Base-by-base conservation (phyloP, 2,888 invertebrate species). In the Heliconius ismenius region DNA sequence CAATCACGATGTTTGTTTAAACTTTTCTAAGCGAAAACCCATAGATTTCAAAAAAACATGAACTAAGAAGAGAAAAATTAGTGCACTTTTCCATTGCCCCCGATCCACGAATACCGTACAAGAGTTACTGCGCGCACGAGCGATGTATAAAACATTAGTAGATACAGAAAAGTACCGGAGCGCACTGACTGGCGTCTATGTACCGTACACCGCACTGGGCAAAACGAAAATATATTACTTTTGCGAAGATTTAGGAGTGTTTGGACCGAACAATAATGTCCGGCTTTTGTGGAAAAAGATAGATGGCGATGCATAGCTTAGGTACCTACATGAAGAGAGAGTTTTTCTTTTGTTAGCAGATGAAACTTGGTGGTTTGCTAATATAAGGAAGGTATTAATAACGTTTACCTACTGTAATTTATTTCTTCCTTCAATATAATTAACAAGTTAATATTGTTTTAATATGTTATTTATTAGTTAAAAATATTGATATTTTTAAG, bases 241-340 rank as follows among this genome's bases (percentile, higher is more conserved):
- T 93, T 91, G 91, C 92, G 92, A 93, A 94, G 94, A 94, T 94
- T 94, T 94, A 94, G 90, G 93, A 93, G 93, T 93, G 94, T 94
- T 94, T 94, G 94, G 94, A 94, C 94, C 94, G 93, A 93, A 94
- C 94, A 94, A 94, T 94, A 94, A 94, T 94, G 94, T 94, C 94
- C 94, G 90, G 94, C 94, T 94, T 94, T 94, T 94, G 94, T 94
- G 92, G 93, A 93, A 92, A 93, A 92, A 94, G 94, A 94, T 93
- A 93, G 90, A 94, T 94, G 92, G 93, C 91, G 88, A 90, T 93
- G 94, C 94, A 94, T 93, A 92, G 92, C 90, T 92, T 65, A 65
- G 65, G 65, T 92, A 92, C 43, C 43, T 43, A 43, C 90, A 91
- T 89, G 86, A 88, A 91, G 88, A 90, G 89, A 21, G 89, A 89